Percentiles rank a stretch among this genome's conserved stretches.
Conservation (phyloP, 2,797 vertebrate species). For the Schizothorax lantsangensis region DNA sequence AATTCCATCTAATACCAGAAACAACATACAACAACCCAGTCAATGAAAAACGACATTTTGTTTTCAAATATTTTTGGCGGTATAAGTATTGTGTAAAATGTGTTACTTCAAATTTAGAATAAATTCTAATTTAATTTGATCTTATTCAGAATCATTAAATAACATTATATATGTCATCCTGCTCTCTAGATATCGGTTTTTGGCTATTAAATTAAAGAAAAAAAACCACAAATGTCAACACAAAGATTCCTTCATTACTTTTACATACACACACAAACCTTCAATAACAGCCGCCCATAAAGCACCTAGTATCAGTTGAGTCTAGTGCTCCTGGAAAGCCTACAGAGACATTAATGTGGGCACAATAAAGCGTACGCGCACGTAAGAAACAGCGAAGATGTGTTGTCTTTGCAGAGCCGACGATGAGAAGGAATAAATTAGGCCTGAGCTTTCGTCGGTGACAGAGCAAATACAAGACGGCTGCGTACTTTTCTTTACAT, state of each 20-base stretch:
- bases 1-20: too few species aligned
- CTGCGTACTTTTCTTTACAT: slow-evolving; percentile 52
- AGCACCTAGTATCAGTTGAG: neutral
- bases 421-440: slow-evolving; percentile 63
- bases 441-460: slow-evolving; percentile 52
- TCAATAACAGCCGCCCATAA: neutral
- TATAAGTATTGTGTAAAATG: neutral
- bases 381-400: slow-evolving; percentile 3
- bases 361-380: neutral
- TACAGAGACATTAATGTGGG: slow-evolving; percentile 20
- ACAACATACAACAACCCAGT: too few species aligned
- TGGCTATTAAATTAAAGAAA: neutral
- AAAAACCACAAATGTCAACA: neutral
- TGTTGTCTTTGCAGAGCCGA: slow-evolving; percentile 20
- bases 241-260: slow-evolving; percentile 5
- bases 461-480: slow-evolving; percentile 63
- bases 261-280: neutral
- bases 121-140: neutral
- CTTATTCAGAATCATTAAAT: neutral
- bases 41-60: neutral
- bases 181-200: neutral
- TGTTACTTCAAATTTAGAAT: neutral
- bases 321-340: neutral
- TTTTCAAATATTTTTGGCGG: neutral
- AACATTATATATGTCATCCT: neutral